Percentiles rank a stretch among this genome's conserved stretches.
phyloP scores from a whole-genome alignment of 2,888 invertebrate species.

The Lottia scabra region DNA sequence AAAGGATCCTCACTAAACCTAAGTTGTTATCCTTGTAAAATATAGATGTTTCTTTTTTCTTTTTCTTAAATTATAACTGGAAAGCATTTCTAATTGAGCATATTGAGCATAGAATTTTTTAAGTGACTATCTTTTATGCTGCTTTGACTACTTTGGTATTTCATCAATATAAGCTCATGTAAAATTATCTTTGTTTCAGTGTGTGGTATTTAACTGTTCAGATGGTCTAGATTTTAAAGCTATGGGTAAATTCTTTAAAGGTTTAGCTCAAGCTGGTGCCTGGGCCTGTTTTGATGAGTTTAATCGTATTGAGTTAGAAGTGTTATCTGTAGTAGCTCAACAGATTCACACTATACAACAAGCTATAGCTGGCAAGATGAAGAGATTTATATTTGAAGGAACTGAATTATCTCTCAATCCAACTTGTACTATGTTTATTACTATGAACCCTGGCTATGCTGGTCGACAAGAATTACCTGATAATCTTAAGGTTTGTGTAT shows the following conservation, averaged over 20 bases:
- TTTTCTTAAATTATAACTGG: no score
- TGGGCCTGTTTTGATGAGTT: conserved; percentile 97
- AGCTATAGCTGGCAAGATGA: conserved; percentile 82
- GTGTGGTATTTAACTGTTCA: conserved; percentile 96
- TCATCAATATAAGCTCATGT: no score
- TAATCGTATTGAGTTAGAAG: conserved; percentile 92
- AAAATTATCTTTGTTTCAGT: conserved; percentile 67
- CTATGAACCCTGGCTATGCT: conserved; percentile 71
- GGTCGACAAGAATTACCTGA: conserved; percentile 70
- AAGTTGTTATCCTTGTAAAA: no score
- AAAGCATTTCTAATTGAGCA: no score
- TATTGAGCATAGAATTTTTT: no score
- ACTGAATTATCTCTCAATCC: conserved; percentile 68
- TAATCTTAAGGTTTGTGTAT: conserved; percentile 62
- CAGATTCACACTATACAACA: conserved; percentile 92
- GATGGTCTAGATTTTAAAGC: conserved; percentile 94
- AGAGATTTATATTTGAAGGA: conserved; percentile 80
- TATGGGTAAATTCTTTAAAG: conserved; percentile 96
- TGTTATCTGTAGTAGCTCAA: conserved; percentile 92
- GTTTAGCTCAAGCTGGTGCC: conserved; percentile 82
- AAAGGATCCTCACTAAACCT: no score
- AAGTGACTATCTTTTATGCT: no score
- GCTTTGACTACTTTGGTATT: no score
- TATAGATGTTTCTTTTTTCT: no score
- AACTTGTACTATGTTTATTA: conserved; percentile 70